Percentiles rank a stretch among this genome's conserved stretches.
These are phyloP conservation scores for Todiramphus chloris DNA, from an alignment of 2,113 vertebrate species.

Conservation along the genomic window DNA sequence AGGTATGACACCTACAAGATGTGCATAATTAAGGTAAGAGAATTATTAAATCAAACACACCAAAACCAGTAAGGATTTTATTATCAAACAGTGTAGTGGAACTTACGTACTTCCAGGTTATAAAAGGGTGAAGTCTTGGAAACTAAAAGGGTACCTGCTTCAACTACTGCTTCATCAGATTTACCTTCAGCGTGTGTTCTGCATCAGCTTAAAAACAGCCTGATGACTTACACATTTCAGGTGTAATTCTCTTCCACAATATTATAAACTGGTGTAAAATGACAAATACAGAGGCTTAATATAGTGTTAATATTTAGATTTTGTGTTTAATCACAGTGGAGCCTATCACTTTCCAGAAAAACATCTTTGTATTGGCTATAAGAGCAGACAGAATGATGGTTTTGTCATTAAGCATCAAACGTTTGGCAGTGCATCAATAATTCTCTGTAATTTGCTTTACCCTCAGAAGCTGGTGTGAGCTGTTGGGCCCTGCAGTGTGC, in stretches of 20 bases:
- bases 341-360: slow-evolving; percentile 38
- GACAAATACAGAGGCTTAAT: neutral
- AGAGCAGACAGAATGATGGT: slow-evolving; percentile 82
- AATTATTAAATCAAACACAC: neutral
- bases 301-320: neutral
- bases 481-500: slow-evolving; percentile 31
- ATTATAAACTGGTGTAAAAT: neutral
- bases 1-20: neutral
- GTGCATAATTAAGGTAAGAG: neutral
- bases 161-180: neutral
- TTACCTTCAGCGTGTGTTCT: neutral
- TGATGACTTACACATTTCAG: neutral
- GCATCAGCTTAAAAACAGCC: neutral
- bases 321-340: neutral
- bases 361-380: slow-evolving; percentile 76
- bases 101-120: neutral
- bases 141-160: neutral
- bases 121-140: neutral
- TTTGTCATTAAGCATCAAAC: slow-evolving; percentile 91
- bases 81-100: neutral
- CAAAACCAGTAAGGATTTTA: neutral
- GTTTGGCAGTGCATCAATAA: slow-evolving; percentile 88
- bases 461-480: slow-evolving; percentile 77
- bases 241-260: neutral
- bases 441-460: slow-evolving; percentile 90